phyloP scores from a whole-genome alignment of 2,797 vertebrate genomes.

The Melopsittacus undulatus region DNA sequence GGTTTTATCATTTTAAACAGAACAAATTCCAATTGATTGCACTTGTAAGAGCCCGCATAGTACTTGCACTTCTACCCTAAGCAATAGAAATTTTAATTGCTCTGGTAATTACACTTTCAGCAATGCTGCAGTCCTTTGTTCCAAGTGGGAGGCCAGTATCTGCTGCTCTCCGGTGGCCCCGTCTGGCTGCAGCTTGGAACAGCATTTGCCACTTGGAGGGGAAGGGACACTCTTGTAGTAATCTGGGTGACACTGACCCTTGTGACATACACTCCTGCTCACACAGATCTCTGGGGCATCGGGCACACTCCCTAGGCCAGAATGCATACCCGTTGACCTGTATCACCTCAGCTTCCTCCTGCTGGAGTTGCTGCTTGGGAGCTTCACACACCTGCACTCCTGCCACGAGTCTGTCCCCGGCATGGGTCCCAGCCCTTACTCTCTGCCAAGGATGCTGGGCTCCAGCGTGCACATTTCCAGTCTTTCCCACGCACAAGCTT shows the following conservation, averaged over 20 bases:
- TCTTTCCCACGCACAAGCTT: neutral
- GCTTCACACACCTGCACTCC: neutral
- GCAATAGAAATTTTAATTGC: conserved; percentile 62
- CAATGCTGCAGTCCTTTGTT: conserved; percentile 47
- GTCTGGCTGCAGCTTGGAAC: conserved; percentile 66
- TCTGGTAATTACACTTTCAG: conserved; percentile 54
- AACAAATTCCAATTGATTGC: conserved; percentile 49
- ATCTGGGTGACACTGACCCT: neutral
- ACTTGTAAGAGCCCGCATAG: conserved; percentile 30
- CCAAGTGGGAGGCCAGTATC: conserved; percentile 21
- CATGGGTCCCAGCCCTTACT: neutral
- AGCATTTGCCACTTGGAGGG: conserved; percentile 55
- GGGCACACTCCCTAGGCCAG: neutral
- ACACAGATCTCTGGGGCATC: neutral
- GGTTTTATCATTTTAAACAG: conserved; percentile 17
- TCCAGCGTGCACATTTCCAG: neutral
- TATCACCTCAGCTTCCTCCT: neutral
- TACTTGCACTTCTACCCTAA: conserved; percentile 47
- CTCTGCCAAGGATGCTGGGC: neutral
- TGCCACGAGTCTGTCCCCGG: fast-evolving
- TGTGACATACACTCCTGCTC: neutral
- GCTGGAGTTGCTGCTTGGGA: neutral
- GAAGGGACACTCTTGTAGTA: neutral
- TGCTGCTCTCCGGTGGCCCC: conserved; percentile 54
- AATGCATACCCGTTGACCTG: fast-evolving